These are phyloP conservation scores for Lapara coniferarum DNA, from an alignment of 2,888 invertebrate genomes.

Conservation along the genomic window DNA sequence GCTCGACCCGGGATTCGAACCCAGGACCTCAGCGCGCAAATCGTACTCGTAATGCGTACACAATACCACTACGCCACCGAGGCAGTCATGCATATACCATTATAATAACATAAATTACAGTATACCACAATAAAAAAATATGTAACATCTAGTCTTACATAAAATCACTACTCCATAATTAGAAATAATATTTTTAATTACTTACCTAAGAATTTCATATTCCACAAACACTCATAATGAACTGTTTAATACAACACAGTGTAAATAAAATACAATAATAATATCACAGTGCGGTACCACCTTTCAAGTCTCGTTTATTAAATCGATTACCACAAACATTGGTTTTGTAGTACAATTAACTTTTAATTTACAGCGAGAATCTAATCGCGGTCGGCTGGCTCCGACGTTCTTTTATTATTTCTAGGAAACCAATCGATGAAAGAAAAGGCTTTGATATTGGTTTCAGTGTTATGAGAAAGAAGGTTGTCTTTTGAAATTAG, in stretches of 20 bases:
- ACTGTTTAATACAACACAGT: not conserved
- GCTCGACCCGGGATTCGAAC: too few relatives aligned
- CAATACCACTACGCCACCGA: too few relatives aligned
- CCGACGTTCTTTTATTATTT: conserved; percentile 54
- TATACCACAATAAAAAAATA: too few relatives aligned
- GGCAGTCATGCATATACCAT: too few relatives aligned
- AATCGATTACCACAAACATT: conserved; percentile 54
- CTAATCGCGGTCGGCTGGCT: conserved; percentile 46
- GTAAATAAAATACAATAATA: conserved; percentile 1
- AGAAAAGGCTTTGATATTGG: conserved; percentile 35
- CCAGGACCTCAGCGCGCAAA: too few relatives aligned
- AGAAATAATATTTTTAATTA: too few relatives aligned
- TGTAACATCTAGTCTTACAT: too few relatives aligned
- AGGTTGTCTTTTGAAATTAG: not conserved
- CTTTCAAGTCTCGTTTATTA: conserved; percentile 55
- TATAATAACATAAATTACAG: too few relatives aligned
- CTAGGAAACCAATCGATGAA: conserved; percentile 52
- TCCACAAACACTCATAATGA: too few relatives aligned
- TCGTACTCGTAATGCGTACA: too few relatives aligned
- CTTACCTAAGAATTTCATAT: too few relatives aligned
- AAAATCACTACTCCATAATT: too few relatives aligned
- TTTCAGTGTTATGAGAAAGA: not conserved
- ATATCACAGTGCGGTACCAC: conserved; percentile 49
- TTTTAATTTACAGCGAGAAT: conserved; percentile 58
- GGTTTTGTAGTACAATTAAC: conserved; percentile 65